Conservation (phyloP, 1,140 invertebrate genomes). For the Drosophila guanche region DNA sequence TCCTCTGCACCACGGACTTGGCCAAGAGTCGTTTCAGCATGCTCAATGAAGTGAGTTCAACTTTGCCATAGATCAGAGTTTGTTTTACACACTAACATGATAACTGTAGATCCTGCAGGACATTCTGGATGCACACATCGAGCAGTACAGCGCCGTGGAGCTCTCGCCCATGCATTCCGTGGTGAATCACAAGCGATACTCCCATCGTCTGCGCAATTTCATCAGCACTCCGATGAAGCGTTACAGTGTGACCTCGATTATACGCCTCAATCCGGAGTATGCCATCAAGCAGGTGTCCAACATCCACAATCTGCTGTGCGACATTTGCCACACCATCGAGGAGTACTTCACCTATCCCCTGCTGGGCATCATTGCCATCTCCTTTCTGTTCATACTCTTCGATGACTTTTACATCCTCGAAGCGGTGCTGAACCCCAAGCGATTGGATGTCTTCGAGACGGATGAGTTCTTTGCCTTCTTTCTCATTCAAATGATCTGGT, state of each 20-base stretch:
- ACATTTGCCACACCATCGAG: conserved; percentile 78
- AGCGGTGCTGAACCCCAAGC: conserved; percentile 67
- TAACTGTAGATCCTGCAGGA: conserved; percentile 68
- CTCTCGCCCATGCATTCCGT: conserved; percentile 74
- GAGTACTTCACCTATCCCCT: conserved; percentile 81
- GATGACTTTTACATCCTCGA: conserved; percentile 81
- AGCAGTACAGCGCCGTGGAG: conserved; percentile 62
- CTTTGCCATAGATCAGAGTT: too few species aligned
- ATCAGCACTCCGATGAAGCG: conserved; percentile 62
- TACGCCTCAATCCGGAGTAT: conserved; percentile 73
- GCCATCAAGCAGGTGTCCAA: conserved; percentile 76
- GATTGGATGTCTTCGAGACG: conserved; percentile 66
- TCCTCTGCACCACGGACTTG: conserved; percentile 76
- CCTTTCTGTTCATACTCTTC: conserved; percentile 78
- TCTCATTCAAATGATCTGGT: conserved; percentile 74
- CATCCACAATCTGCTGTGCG: conserved; percentile 78
- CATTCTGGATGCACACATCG: conserved; percentile 72
- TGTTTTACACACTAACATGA: neutral
- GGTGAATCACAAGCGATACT: conserved; percentile 54
- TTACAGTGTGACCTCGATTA: conserved; percentile 75
- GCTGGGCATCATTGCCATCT: conserved; percentile 76
- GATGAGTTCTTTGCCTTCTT: conserved; percentile 83
- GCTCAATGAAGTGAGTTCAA: conserved; percentile 71
- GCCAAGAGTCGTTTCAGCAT: conserved; percentile 72
- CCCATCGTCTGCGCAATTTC: conserved; percentile 49